phyloP scores from a whole-genome alignment of 2,888 invertebrate genomes.

The Dimorphilus gyrociliatus region DNA sequence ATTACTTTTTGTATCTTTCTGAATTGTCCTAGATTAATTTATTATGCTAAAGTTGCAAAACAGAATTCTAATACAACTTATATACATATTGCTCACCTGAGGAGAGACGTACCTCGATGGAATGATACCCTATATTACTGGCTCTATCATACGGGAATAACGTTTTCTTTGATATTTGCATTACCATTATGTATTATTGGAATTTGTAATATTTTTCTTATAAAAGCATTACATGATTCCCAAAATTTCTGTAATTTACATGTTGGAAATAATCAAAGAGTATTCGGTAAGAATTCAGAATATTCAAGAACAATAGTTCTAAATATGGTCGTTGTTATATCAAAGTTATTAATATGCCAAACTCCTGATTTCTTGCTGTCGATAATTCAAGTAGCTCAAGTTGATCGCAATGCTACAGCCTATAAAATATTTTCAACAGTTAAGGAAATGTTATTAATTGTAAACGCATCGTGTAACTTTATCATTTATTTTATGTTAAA shows the following conservation, averaged over 20 bases:
- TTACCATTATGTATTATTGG: slow-evolving; percentile 4
- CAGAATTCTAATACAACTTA: slow-evolving; percentile 2
- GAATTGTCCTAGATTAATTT: no score
- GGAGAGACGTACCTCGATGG: slow-evolving; percentile 4
- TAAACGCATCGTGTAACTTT: slow-evolving; percentile 8
- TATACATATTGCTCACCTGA: slow-evolving; percentile 5
- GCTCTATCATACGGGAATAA: slow-evolving; percentile 6
- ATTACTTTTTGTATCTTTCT: no score
- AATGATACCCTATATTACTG: slow-evolving; percentile 6
- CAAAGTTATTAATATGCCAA: slow-evolving; percentile 7
- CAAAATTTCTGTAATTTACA: no score
- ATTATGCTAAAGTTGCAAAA: no score
- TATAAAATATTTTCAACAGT: slow-evolving; percentile 4
- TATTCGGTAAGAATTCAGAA: no score
- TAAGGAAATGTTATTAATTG: slow-evolving; percentile 7
- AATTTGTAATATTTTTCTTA: slow-evolving; percentile 4
- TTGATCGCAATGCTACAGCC: background rate
- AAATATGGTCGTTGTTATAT: slow-evolving; percentile 6
- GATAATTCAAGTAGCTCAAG: slow-evolving; percentile 4
- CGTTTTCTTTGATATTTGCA: slow-evolving; percentile 5
- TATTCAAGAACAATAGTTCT: slow-evolving; percentile 3
- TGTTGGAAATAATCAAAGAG: no score
- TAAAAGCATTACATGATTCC: slow-evolving; percentile 4
- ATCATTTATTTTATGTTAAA: slow-evolving; percentile 7
- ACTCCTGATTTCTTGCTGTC: slow-evolving; percentile 6